These are phyloP conservation scores for Platichthys stellatus DNA, from an alignment of 2,113 vertebrate genomes.

Conservation along the genomic window DNA sequence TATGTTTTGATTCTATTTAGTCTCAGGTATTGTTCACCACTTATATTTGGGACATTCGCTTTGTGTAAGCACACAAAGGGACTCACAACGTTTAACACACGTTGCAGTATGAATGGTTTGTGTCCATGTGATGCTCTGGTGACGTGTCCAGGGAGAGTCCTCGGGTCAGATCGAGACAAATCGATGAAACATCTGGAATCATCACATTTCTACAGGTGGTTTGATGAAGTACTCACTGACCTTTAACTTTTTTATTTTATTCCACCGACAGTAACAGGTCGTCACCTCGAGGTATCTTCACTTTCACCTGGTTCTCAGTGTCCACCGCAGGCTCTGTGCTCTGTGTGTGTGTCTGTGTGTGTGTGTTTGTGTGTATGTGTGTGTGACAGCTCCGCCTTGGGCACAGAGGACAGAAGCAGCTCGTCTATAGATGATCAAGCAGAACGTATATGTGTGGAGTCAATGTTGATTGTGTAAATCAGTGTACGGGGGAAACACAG, in stretches of 20 bases:
- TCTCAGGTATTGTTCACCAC: too few species aligned
- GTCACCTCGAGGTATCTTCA: background rate
- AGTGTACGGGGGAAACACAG: background rate
- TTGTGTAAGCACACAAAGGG: too few species aligned
- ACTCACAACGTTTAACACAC: too few species aligned
- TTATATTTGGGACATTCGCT: too few species aligned
- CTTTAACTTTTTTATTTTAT: background rate
- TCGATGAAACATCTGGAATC: too few species aligned
- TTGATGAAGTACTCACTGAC: background rate
- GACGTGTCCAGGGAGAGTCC: too few species aligned
- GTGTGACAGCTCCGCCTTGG: background rate
- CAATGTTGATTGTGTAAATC: background rate
- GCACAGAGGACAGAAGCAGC: background rate
- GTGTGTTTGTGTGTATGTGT: background rate
- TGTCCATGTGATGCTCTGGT: too few species aligned
- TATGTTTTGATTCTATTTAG: too few species aligned
- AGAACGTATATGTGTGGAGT: background rate
- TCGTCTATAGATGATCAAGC: background rate
- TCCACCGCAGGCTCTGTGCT: background rate
- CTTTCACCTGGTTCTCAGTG: background rate
- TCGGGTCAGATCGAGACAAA: too few species aligned
- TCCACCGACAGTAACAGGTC: background rate
- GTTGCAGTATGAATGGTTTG: too few species aligned
- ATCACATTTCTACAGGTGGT: background rate
- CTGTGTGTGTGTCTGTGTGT: background rate